phyloP scores from a whole-genome alignment of 2,888 invertebrate genomes.

The Lepidocyrtoides sp. region DNA sequence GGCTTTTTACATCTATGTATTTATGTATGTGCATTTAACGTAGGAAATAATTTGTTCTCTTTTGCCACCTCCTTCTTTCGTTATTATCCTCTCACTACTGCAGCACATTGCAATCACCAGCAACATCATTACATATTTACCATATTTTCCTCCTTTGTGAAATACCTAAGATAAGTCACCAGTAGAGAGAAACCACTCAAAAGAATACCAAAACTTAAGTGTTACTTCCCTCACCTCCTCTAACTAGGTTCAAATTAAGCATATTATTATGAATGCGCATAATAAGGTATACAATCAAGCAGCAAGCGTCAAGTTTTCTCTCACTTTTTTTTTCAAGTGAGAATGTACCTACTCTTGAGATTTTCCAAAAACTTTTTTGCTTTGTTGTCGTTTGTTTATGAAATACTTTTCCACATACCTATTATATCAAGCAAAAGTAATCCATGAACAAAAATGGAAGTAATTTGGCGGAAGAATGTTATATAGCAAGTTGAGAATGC shows the following conservation, averaged over 20 bases:
- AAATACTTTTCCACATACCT: no score
- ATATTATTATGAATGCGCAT: no score
- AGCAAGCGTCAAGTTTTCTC: no score
- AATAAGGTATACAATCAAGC: no score
- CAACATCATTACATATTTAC: neutral
- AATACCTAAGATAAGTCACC: neutral
- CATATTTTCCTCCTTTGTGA: neutral
- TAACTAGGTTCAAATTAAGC: no score
- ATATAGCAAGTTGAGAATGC: neutral
- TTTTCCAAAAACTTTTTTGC: no score
- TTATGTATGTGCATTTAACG: neutral
- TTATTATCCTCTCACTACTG: neutral
- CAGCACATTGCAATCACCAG: neutral
- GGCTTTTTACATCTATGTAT: neutral
- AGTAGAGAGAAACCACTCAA: no score
- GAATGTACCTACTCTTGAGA: no score
- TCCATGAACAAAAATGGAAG: neutral
- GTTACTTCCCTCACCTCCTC: no score
- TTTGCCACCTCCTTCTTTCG: neutral
- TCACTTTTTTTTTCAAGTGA: no score
- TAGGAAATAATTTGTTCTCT: neutral
- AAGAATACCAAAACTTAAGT: no score
- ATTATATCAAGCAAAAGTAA: neutral
- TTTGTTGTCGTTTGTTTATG: no score
- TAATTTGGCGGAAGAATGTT: neutral